Evolutionary conservation across 2,113 vertebrate species (phyloP).

Genomic region (Pimephales promelas): DNA sequence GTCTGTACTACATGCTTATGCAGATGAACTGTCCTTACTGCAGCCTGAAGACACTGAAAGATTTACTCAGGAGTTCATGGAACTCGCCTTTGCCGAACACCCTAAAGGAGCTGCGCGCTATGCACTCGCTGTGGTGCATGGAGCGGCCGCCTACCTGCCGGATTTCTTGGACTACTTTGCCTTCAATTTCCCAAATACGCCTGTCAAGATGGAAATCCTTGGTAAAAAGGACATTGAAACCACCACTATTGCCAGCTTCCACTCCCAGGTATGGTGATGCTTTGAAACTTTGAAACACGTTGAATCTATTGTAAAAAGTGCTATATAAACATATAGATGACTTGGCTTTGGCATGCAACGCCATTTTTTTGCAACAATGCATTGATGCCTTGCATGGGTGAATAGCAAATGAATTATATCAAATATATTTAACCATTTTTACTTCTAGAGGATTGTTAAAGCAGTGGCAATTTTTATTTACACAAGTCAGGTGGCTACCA

Average conservation of each 20-base stretch:
- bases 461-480: constrained; percentile 11
- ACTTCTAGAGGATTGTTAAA: not conserved
- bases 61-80: constrained; percentile 93
- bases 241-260: constrained; percentile 96
- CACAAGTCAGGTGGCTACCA: constrained; percentile 10
- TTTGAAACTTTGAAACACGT: not conserved
- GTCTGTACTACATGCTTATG: constrained; percentile 91
- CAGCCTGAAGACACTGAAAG: constrained; percentile 88
- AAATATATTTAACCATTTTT: not conserved
- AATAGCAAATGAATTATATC: not conserved
- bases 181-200: constrained; percentile 97
- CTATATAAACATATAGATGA: too few species aligned
- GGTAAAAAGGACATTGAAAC: constrained; percentile 99
- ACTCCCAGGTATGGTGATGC: constrained; percentile 87
- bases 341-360: not conserved
- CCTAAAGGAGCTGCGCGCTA: constrained; percentile 88
- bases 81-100: constrained; percentile 90
- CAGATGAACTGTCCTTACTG: constrained; percentile 93
- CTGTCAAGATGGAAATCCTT: constrained; percentile 97
- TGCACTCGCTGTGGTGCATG: constrained; percentile 92
- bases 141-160: constrained; percentile 91
- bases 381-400: constrained; percentile 23
- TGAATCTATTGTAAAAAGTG: too few species aligned
- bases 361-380: not conserved
- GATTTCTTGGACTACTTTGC: constrained; percentile 99